phyloP scores from a whole-genome alignment of 1,140 invertebrate species.

The Ceratina calcarata region DNA sequence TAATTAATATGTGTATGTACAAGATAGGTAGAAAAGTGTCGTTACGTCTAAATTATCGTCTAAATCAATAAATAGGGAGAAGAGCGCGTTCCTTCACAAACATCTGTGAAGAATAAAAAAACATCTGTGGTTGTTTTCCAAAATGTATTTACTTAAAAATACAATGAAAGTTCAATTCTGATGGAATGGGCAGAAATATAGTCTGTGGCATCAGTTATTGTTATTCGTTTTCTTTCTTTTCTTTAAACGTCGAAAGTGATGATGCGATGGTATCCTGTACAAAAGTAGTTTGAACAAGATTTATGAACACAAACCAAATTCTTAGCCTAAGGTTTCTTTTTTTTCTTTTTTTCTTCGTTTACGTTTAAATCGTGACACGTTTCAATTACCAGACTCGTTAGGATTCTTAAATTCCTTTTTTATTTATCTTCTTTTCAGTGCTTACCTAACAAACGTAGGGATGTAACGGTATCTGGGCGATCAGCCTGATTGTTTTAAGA shows the following conservation, averaged over 20 bases:
- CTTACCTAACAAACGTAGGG: conserved; percentile 64
- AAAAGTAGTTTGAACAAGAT: conserved; percentile 71
- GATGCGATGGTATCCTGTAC: conserved; percentile 70
- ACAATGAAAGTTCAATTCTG: conserved; percentile 73
- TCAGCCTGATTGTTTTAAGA: conserved; percentile 58
- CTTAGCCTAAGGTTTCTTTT: conserved; percentile 63
- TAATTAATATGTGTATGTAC: conserved; percentile 32
- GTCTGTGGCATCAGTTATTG: conserved; percentile 64
- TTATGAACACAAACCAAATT: conserved; percentile 72
- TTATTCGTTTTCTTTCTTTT: conserved; percentile 22
- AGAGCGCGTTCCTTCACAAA: conserved; percentile 53
- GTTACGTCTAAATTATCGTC: conserved; percentile 22
- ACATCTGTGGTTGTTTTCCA: conserved; percentile 65
- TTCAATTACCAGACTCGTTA: conserved; percentile 49
- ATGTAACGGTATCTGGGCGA: conserved; percentile 62
- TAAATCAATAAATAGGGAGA: conserved; percentile 48
- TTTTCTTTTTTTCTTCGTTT: conserved; percentile 34
- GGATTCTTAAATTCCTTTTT: conserved; percentile 40
- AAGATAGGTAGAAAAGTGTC: conserved; percentile 19
- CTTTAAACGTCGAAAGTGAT: conserved; percentile 57
- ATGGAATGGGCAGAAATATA: conserved; percentile 73
- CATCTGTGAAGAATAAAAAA: conserved; percentile 65
- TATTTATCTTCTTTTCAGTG: conserved; percentile 40
- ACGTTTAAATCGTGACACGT: conserved; percentile 57
- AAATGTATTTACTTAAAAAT: conserved; percentile 76